Evolutionary conservation across 2,888 invertebrate genomes (phyloP).

Genomic region (Leptinotarsa tumamoca): DNA sequence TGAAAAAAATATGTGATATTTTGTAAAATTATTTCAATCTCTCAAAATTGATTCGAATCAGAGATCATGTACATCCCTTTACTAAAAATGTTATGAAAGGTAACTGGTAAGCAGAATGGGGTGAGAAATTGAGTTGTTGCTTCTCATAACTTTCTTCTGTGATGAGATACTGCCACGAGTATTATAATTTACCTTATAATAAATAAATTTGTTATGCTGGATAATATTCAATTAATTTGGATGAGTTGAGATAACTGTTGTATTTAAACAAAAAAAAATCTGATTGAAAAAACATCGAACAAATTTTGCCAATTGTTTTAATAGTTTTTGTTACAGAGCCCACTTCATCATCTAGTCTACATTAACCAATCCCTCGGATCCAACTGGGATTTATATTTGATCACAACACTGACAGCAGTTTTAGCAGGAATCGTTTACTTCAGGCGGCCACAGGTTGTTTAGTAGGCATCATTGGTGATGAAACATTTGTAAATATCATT

Average conservation of each 20-base stretch:
- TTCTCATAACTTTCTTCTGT: too few relatives aligned
- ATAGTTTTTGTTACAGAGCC: conserved; percentile 69
- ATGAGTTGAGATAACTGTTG: neutral
- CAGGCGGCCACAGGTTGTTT: conserved; percentile 71
- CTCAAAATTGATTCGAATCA: too few relatives aligned
- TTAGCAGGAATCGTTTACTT: conserved; percentile 86
- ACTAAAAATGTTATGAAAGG: too few relatives aligned
- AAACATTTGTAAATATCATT: conserved; percentile 46
- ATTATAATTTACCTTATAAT: too few relatives aligned
- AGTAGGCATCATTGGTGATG: conserved; percentile 15
- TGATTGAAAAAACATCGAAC: neutral
- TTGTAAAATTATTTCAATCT: too few relatives aligned
- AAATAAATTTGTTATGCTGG: too few relatives aligned
- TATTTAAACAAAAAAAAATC: too few relatives aligned
- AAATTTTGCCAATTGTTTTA: conserved; percentile 30
- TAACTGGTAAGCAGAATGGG: too few relatives aligned
- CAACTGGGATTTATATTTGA: conserved; percentile 95
- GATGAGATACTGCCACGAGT: too few relatives aligned
- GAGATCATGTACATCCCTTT: neutral
- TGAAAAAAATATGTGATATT: neutral
- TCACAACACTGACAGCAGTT: conserved; percentile 84
- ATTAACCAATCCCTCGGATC: conserved; percentile 80
- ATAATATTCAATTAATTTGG: too few relatives aligned
- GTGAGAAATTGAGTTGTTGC: too few relatives aligned
- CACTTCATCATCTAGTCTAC: conserved; percentile 73